Percentiles rank a stretch among this genome's conserved stretches.
Conservation (phyloP, 1,140 invertebrate species). For the Platyscapa corneri region DNA sequence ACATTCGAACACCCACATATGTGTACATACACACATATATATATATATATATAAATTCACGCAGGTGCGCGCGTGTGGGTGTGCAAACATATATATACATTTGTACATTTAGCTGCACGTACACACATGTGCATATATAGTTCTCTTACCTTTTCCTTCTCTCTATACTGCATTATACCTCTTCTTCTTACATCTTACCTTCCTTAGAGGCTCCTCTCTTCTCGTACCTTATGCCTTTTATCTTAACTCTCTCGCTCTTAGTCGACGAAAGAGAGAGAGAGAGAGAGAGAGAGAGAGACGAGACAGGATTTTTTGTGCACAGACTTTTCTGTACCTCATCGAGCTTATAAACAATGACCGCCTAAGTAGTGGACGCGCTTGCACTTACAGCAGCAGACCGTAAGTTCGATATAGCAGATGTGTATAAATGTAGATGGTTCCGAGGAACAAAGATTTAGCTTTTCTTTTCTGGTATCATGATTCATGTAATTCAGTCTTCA, state of each 20-base stretch:
- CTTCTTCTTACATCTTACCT: slow-evolving; percentile 53
- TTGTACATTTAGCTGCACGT: background rate
- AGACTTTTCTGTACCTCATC: slow-evolving; percentile 49
- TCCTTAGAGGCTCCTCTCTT: slow-evolving; percentile 48
- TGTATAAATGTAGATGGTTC: slow-evolving; percentile 34
- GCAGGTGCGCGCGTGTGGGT: no score
- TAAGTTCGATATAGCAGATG: slow-evolving; percentile 1
- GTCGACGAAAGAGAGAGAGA: slow-evolving; percentile 47
- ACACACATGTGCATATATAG: background rate
- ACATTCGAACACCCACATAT: background rate
- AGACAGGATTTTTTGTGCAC: slow-evolving; percentile 38
- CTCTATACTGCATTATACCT: slow-evolving; percentile 25
- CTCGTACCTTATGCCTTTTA: slow-evolving; percentile 52
- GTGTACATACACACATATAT: no score
- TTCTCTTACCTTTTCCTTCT: slow-evolving; percentile 60
- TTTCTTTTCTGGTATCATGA: background rate
- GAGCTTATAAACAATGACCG: slow-evolving; percentile 54
- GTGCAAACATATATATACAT: no score
- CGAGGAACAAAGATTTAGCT: background rate
- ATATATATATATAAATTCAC: background rate
- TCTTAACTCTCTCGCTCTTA: slow-evolving; percentile 54
- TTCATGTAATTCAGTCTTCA: background rate
- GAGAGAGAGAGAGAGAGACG: slow-evolving; percentile 28
- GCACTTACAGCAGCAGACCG: slow-evolving; percentile 16
- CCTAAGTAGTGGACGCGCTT: slow-evolving; percentile 48